Percentiles rank a stretch among this genome's conserved stretches.
These are phyloP conservation scores for Reticulitermes speratus DNA, from an alignment of 1,140 invertebrate species.

Conservation along the genomic window DNA sequence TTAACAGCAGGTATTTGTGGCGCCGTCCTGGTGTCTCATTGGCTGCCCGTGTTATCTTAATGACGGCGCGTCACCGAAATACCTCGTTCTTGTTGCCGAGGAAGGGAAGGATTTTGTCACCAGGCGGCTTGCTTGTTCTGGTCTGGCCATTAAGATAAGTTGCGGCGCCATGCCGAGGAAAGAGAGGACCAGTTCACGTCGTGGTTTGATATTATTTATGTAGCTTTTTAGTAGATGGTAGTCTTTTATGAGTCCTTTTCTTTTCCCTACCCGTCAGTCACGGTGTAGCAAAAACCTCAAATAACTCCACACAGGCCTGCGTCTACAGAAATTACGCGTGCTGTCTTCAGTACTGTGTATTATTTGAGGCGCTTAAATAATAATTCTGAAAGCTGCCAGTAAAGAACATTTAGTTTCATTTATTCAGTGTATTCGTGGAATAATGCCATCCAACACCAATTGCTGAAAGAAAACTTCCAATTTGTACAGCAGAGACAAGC, in stretches of 20 bases:
- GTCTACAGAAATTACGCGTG: not conserved
- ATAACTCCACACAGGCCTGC: not conserved
- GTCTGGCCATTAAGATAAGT: constrained; percentile 13
- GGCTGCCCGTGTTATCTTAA: constrained; percentile 13
- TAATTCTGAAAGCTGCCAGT: not conserved
- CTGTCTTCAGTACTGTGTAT: not conserved
- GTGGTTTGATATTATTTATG: constrained; percentile 13
- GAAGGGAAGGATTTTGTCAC: not conserved
- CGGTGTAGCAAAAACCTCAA: not conserved
- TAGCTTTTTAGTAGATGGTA: not conserved
- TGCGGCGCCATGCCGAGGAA: not conserved
- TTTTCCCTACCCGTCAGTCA: not conserved
- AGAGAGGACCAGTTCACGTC: not conserved
- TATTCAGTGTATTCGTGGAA: not conserved
- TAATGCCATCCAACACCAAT: not conserved
- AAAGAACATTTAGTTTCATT: not conserved
- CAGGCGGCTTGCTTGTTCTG: not conserved
- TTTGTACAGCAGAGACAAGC: not conserved
- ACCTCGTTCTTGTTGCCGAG: not conserved
- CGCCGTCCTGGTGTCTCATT: not conserved
- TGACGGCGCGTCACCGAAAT: not conserved
- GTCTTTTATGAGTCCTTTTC: not conserved
- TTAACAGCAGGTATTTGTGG: not conserved
- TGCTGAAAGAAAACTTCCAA: not conserved
- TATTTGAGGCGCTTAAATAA: not conserved